These are phyloP conservation scores for human DNA, from an alignment of 2,113 vertebrate species.

Conservation along the genomic window GRCh38 chr9:12680501-12681000, in stretches of 20 bases:
- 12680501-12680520: conserved; percentile 39
- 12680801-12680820: neutral
- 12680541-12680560: neutral
- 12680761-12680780: neutral
- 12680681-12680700: neutral
- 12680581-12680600: conserved; percentile 28
- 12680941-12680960: neutral
- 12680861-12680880: neutral
- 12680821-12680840: neutral
- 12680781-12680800: neutral
- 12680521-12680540: conserved; percentile 53
- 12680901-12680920: neutral
- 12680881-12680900: neutral
- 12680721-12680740: neutral
- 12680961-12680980: too few species aligned
- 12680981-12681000: neutral
- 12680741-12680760: neutral
- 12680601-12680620: conserved; percentile 67
- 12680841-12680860: neutral
- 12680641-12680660: neutral
- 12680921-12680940: neutral
- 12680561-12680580: conserved; percentile 62
- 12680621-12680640: conserved; percentile 13
- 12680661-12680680: neutral
- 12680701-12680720: neutral